Conservation (phyloP, 2,113 vertebrate species). For the Corvus hawaiiensis region DNA sequence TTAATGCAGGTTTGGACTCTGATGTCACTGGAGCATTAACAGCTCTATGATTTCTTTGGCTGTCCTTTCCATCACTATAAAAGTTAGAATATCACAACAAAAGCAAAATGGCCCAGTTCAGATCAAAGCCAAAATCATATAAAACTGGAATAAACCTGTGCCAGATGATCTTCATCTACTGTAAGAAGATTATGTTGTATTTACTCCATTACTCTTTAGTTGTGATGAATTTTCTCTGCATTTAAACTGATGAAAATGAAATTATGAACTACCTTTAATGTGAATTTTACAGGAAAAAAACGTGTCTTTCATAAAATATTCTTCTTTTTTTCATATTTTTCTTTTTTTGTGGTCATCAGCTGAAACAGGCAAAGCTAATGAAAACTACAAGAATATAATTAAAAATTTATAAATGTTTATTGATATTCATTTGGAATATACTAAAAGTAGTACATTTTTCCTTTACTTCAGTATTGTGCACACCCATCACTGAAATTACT, state of each 20-base stretch:
- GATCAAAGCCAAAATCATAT: background rate
- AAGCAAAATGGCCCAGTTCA: background rate
- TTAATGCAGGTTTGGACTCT: background rate
- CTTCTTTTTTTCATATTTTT: background rate
- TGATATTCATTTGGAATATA: background rate
- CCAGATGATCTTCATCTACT: background rate
- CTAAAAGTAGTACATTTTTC: background rate
- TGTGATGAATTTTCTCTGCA: background rate
- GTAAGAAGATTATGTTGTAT: background rate
- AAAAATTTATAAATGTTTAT: background rate
- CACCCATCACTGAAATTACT: background rate
- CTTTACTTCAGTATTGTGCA: background rate
- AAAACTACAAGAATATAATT: background rate
- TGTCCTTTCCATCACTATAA: background rate
- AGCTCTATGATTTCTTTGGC: background rate
- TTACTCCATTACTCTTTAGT: background rate
- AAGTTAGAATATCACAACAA: background rate
- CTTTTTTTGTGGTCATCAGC: background rate
- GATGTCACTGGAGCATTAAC: background rate
- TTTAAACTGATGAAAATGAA: background rate
- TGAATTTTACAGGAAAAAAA: background rate
- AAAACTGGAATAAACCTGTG: background rate
- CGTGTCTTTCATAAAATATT: background rate
- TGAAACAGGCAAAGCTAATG: background rate
- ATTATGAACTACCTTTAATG: fast-evolving